phyloP scores from a whole-genome alignment of 2,113 vertebrate species.

The Neomonachus schauinslandi region DNA sequence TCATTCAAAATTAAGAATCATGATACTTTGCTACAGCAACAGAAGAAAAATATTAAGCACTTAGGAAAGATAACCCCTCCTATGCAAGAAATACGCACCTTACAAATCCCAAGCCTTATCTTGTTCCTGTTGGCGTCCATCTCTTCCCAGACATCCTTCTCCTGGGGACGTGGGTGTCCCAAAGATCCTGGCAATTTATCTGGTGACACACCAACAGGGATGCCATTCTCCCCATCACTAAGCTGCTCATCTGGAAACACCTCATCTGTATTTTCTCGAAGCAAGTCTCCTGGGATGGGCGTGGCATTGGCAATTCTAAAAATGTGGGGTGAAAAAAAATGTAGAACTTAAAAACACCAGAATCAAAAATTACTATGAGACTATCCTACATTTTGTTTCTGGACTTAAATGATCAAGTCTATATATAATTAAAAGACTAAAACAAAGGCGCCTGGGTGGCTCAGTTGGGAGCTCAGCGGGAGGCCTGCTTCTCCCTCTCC shows the following conservation, averaged over 20 bases:
- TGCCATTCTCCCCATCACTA: slow-evolving; percentile 96
- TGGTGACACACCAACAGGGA: slow-evolving; percentile 86
- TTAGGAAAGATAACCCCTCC: background rate
- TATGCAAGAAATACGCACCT: slow-evolving; percentile 86
- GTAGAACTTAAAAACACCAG: slow-evolving; percentile 43
- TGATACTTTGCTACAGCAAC: background rate
- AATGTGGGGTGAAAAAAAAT: slow-evolving; percentile 28
- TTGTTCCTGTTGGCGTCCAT: slow-evolving; percentile 97
- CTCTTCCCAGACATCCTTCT: slow-evolving; percentile 98
- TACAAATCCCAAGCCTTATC: slow-evolving; percentile 90
- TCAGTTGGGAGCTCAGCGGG: too few species aligned
- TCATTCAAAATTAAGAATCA: slow-evolving; percentile 52
- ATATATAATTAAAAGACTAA: slow-evolving; percentile 29
- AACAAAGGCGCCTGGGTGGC: too few species aligned
- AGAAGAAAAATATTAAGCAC: slow-evolving; percentile 35
- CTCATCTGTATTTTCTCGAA: slow-evolving; percentile 98
- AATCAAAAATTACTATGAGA: slow-evolving; percentile 52
- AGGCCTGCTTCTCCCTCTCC: too few species aligned
- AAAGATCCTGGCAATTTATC: slow-evolving; percentile 92
- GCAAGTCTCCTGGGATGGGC: slow-evolving; percentile 95
- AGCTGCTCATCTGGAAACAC: slow-evolving; percentile 98
- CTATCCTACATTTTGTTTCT: background rate
- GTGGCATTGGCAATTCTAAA: slow-evolving; percentile 98
- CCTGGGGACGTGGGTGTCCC: slow-evolving; percentile 90
- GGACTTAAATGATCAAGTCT: slow-evolving; percentile 49